These are phyloP conservation scores for Phenacoccus solenopsis DNA, from an alignment of 1,140 invertebrate genomes.

Conservation along the genomic window DNA sequence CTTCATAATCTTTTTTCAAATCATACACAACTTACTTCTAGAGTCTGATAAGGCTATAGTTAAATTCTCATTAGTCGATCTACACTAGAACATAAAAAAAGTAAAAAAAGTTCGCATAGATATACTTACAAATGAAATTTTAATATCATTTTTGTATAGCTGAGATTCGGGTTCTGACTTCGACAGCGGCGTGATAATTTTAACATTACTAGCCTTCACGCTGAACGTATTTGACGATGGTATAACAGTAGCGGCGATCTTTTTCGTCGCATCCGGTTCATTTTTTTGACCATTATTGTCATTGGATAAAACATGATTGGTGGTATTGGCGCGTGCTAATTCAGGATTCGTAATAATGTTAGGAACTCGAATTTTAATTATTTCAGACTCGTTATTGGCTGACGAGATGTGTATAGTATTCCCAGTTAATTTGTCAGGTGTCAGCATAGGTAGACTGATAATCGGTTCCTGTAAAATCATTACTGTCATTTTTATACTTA, in stretches of 20 bases:
- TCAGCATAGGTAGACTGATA: neutral
- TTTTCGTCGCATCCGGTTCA: neutral
- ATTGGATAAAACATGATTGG: neutral
- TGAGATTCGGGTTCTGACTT: neutral
- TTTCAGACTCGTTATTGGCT: conserved; percentile 5
- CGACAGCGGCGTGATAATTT: neutral
- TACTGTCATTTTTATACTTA: neutral
- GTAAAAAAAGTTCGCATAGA: neutral
- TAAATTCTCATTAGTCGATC: too few species aligned
- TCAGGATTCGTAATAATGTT: conserved; percentile 5
- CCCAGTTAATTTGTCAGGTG: conserved; percentile 5
- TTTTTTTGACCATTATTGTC: neutral
- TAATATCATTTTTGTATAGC: neutral
- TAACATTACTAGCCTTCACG: neutral
- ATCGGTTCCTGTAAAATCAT: conserved; percentile 9
- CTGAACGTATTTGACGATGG: neutral
- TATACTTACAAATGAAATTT: conserved; percentile 18
- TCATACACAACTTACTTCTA: too few species aligned
- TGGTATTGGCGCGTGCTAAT: neutral
- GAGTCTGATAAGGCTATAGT: too few species aligned
- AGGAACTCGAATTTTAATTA: conserved; percentile 17
- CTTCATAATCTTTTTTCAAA: too few species aligned
- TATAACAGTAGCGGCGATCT: neutral
- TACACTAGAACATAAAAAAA: too few species aligned
- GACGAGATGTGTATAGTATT: neutral